A percentile compares a stretch with the other conserved stretches of the same genome.
Conservation (phyloP, 1,140 invertebrate species). For the Acarapis woodi region DNA sequence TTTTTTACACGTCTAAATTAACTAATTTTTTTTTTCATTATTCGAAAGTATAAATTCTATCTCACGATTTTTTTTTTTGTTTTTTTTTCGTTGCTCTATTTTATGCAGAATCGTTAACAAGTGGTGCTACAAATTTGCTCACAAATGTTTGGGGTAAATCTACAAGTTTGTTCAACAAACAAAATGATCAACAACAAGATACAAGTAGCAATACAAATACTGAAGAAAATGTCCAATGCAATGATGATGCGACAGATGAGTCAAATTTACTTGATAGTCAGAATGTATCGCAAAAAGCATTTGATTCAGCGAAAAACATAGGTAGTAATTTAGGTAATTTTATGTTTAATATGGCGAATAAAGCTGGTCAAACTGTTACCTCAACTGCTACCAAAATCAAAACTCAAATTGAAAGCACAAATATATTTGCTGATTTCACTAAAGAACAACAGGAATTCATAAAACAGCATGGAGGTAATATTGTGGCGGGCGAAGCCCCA, state of each 20-base stretch:
- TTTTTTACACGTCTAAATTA: too few species aligned
- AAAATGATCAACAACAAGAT: background rate
- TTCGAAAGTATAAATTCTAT: too few species aligned
- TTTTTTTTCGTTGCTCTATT: background rate
- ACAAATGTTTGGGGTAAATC: background rate
- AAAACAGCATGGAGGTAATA: slow-evolving; percentile 38
- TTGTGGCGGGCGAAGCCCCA: slow-evolving; percentile 46
- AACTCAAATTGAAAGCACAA: slow-evolving; percentile 20
- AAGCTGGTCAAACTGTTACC: slow-evolving; percentile 43
- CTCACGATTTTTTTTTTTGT: too few species aligned
- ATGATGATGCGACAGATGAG: background rate
- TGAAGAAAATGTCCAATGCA: background rate
- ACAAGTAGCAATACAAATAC: background rate
- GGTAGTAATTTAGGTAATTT: slow-evolving; percentile 34
- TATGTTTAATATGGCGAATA: slow-evolving; percentile 60
- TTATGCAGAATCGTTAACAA: background rate
- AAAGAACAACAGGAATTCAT: slow-evolving; percentile 86
- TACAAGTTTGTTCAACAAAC: background rate
- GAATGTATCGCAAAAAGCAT: slow-evolving; percentile 54
- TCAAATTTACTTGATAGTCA: slow-evolving; percentile 11
- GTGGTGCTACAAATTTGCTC: background rate
- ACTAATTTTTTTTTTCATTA: too few species aligned
- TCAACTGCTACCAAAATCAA: slow-evolving; percentile 66
- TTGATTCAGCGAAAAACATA: slow-evolving; percentile 53
- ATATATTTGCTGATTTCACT: slow-evolving; percentile 73